Evolutionary conservation across 2,888 invertebrate species (phyloP).

Genomic region (Isotomurus palustris): DNA sequence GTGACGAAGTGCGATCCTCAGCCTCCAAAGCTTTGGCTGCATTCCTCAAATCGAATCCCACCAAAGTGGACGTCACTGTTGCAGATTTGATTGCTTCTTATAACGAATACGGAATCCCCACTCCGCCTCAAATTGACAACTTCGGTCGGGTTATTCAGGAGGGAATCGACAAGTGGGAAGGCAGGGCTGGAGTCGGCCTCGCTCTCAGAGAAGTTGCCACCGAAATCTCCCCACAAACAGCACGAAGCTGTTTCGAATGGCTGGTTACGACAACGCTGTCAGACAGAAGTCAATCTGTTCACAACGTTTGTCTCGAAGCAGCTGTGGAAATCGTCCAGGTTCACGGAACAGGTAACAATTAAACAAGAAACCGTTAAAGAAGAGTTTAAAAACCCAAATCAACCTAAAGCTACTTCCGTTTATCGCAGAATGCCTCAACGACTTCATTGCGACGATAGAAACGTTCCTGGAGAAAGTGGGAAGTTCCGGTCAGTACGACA

Average conservation of each 20-base stretch:
- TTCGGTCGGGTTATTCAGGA: slow-evolving; percentile 84
- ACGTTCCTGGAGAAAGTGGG: slow-evolving; percentile 89
- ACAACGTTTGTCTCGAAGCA: slow-evolving; percentile 86
- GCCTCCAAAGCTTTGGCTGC: slow-evolving; percentile 74
- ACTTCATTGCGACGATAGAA: slow-evolving; percentile 85
- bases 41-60: slow-evolving; percentile 57
- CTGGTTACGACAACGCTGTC: slow-evolving; percentile 78
- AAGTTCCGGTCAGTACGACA: slow-evolving; percentile 81
- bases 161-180: slow-evolving; percentile 85
- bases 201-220: slow-evolving; percentile 75
- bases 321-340: slow-evolving; percentile 86
- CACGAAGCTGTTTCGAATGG: slow-evolving; percentile 39
- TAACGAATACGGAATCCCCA: slow-evolving; percentile 68
- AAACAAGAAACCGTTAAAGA: too few species aligned
- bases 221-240: slow-evolving; percentile 55
- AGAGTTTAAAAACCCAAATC: too few species aligned
- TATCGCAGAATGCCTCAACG: slow-evolving; percentile 51
- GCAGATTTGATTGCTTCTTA: slow-evolving; percentile 67
- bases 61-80: slow-evolving; percentile 58
- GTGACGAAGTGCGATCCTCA: slow-evolving; percentile 75
- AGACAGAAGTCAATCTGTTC: slow-evolving; percentile 75
- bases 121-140: slow-evolving; percentile 80
- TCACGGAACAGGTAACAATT: slow-evolving; percentile 80
- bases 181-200: slow-evolving; percentile 80
- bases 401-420: too few species aligned